A percentile compares a stretch with the other conserved stretches of the same genome.
Conservation (phyloP, 2,888 invertebrate genomes). For the Pseudococcus viburni region DNA sequence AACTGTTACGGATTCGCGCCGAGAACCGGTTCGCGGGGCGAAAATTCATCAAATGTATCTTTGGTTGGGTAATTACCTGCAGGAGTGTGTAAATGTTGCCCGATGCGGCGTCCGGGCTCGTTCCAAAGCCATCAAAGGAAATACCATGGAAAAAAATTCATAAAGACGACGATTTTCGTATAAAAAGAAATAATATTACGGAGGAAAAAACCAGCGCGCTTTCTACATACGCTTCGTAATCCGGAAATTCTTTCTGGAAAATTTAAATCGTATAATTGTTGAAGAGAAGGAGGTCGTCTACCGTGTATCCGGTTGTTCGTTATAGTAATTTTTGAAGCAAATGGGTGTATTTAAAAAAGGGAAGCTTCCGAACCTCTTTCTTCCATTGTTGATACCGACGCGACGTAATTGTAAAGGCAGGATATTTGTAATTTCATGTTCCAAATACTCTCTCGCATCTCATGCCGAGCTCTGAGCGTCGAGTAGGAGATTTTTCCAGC, state of each 20-base stretch:
- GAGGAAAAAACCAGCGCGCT: constrained; percentile 20
- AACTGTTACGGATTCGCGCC: neutral
- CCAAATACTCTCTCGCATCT: constrained; percentile 31
- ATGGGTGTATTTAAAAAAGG: neutral
- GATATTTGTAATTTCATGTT: constrained; percentile 57
- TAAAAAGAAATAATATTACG: neutral
- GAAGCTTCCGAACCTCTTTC: constrained; percentile 41
- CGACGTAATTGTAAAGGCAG: constrained; percentile 42
- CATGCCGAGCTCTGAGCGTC: neutral
- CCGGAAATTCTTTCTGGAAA: constrained; percentile 43
- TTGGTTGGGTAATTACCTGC: neutral
- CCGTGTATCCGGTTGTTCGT: constrained; percentile 64
- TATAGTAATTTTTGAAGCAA: constrained; percentile 42
- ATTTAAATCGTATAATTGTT: constrained; percentile 55
- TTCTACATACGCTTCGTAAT: constrained; percentile 7
- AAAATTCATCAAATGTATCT: constrained; percentile 1
- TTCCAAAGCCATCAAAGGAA: neutral
- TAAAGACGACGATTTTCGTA: neutral
- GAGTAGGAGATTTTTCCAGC: constrained; percentile 19
- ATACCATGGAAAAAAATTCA: neutral
- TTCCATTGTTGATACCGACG: constrained; percentile 11
- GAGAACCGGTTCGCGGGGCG: neutral
- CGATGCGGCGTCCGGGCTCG: neutral
- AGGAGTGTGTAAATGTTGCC: neutral
- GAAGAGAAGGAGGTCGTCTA: constrained; percentile 59